These are phyloP conservation scores for Laticauda laticaudata DNA, from an alignment of 2,113 vertebrate genomes.

Conservation along the genomic window DNA sequence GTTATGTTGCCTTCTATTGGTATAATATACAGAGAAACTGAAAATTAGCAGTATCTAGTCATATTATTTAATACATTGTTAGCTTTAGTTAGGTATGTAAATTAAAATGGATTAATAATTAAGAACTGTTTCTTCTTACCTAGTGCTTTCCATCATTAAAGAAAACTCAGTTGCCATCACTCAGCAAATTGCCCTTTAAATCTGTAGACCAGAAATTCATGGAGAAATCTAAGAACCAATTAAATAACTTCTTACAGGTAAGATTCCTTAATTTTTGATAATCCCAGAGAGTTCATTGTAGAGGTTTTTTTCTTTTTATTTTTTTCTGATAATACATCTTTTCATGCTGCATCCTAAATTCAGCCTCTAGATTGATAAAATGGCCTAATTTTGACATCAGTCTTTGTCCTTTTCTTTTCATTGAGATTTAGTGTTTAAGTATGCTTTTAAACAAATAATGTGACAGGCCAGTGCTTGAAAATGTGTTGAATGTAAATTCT, in stretches of 20 bases:
- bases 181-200: constrained; percentile 99
- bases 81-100: not conserved
- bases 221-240: constrained; percentile 96
- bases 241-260: constrained; percentile 97
- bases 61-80: not conserved
- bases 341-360: not conserved
- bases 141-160: constrained; percentile 96
- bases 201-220: constrained; percentile 97
- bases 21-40: constrained; percentile 3
- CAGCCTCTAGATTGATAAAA: not conserved
- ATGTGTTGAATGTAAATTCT: not conserved
- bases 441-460: not conserved
- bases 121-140: not conserved
- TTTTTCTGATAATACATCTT: not conserved
- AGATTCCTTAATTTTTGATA: constrained; percentile 34
- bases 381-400: not conserved
- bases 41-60: not conserved
- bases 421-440: not conserved
- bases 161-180: constrained; percentile 95
- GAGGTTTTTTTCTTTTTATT: not conserved
- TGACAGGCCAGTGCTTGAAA: not conserved
- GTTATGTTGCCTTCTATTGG: not conserved
- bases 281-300: not conserved
- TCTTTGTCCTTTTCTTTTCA: not conserved
- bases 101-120: constrained; percentile 21